These are phyloP conservation scores for Pelodytes ibericus DNA, from an alignment of 2,797 vertebrate species.

Conservation along the genomic window DNA sequence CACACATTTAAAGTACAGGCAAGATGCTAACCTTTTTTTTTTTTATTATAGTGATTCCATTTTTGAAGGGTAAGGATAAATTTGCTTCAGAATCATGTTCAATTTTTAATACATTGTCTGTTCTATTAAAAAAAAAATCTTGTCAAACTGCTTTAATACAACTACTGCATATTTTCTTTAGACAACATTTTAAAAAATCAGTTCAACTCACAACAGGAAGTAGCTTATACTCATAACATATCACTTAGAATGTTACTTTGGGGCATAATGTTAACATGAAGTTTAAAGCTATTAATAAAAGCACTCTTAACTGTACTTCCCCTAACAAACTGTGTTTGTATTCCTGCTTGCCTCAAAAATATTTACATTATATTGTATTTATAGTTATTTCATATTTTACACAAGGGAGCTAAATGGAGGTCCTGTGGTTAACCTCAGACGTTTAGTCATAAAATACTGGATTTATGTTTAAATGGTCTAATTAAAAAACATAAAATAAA, in stretches of 20 bases:
- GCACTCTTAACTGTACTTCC: not conserved
- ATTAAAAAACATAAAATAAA: conserved; percentile 3
- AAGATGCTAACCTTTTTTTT: too few species aligned
- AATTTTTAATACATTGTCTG: too few species aligned
- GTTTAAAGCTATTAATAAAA: not conserved
- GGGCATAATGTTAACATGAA: not conserved
- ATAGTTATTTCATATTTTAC: conserved; percentile 18
- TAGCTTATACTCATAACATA: not conserved
- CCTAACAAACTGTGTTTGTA: not conserved
- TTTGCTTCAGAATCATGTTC: too few species aligned
- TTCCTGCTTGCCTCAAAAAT: not conserved
- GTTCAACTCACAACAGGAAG: not conserved
- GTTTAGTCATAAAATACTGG: conserved; percentile 11
- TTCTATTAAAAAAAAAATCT: not conserved
- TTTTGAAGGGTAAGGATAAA: too few species aligned
- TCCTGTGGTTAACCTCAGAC: conserved; percentile 9
- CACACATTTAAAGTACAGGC: too few species aligned
- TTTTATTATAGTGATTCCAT: too few species aligned
- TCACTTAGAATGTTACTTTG: not conserved
- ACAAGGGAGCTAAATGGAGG: conserved; percentile 2
- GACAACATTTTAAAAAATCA: not conserved
- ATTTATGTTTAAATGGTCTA: conserved; percentile 24
- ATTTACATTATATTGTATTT: conserved; percentile 28
- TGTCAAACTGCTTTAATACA: not conserved
- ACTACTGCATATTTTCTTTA: not conserved